A percentile compares a stretch with the other conserved stretches of the same genome.
Conservation (phyloP, 2,888 invertebrate genomes). For the Ochropleura plecta region DNA sequence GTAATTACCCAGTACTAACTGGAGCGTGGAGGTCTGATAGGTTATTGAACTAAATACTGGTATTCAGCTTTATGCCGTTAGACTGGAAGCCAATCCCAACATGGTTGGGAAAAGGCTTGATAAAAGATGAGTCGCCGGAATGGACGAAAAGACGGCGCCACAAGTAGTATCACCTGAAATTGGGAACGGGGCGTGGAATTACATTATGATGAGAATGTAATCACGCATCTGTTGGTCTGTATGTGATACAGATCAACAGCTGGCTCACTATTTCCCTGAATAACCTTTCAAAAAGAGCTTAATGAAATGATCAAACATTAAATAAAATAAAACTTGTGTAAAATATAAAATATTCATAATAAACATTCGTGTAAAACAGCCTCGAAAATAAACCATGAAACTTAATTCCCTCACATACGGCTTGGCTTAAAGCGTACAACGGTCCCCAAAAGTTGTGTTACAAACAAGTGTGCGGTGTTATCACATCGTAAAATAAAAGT, state of each 20-base stretch:
- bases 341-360: slow-evolving; percentile 43
- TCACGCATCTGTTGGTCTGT: too few relatives aligned
- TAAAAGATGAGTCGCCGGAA: neutral
- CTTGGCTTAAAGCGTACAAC: slow-evolving; percentile 64
- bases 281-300: neutral
- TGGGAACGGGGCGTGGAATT: neutral
- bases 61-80: too few relatives aligned
- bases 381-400: slow-evolving; percentile 59
- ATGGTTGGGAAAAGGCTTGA: too few relatives aligned
- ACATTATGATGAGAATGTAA: too few relatives aligned
- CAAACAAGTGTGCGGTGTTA: slow-evolving; percentile 75
- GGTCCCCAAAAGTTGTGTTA: slow-evolving; percentile 68
- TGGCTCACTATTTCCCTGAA: neutral
- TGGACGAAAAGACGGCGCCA: neutral
- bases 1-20: too few relatives aligned
- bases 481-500: slow-evolving; percentile 79
- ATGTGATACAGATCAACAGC: neutral
- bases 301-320: slow-evolving; percentile 17
- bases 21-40: too few relatives aligned
- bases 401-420: slow-evolving; percentile 60
- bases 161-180: neutral
- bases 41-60: too few relatives aligned
- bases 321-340: slow-evolving; percentile 18
- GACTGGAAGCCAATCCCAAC: too few relatives aligned
- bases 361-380: slow-evolving; percentile 49